These are phyloP conservation scores for Upupa epops DNA, from an alignment of 2,113 vertebrate species.

Conservation along the genomic window DNA sequence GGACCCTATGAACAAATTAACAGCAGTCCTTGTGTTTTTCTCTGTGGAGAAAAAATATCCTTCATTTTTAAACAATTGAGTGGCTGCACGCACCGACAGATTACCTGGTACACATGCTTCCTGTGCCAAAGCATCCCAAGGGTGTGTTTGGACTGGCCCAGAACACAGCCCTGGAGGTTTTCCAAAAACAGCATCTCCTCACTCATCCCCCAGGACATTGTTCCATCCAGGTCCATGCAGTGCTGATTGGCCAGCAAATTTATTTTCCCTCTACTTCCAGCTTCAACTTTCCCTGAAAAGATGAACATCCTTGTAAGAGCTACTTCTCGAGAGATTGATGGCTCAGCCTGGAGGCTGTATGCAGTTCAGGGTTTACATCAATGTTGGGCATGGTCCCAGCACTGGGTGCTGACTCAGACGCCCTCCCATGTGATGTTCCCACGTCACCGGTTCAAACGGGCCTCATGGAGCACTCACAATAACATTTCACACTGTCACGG, in stretches of 20 bases:
- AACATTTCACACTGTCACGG: background rate
- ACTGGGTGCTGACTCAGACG: background rate
- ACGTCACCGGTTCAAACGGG: rapidly evolving
- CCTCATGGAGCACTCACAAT: rapidly evolving
- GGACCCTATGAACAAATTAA: background rate
- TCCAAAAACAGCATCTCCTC: background rate
- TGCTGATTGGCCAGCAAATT: rapidly evolving
- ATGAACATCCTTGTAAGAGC: background rate
- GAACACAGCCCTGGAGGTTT: background rate
- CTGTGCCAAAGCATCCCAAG: background rate
- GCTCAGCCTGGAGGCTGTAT: rapidly evolving
- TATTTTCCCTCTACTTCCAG: background rate
- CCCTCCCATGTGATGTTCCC: background rate
- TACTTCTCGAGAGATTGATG: background rate
- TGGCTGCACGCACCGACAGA: background rate
- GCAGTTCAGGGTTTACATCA: background rate
- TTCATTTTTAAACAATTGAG: background rate
- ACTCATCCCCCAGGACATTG: rapidly evolving
- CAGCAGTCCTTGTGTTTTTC: background rate
- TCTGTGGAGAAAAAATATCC: background rate
- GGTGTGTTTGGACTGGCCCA: background rate
- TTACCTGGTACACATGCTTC: background rate
- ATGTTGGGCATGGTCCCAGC: background rate
- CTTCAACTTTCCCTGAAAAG: background rate
- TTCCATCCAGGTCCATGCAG: background rate